A percentile compares a stretch with the other conserved stretches of the same genome.
These are phyloP conservation scores for Procambarus clarkii DNA, from an alignment of 1,140 invertebrate species.

Conservation along the genomic window DNA sequence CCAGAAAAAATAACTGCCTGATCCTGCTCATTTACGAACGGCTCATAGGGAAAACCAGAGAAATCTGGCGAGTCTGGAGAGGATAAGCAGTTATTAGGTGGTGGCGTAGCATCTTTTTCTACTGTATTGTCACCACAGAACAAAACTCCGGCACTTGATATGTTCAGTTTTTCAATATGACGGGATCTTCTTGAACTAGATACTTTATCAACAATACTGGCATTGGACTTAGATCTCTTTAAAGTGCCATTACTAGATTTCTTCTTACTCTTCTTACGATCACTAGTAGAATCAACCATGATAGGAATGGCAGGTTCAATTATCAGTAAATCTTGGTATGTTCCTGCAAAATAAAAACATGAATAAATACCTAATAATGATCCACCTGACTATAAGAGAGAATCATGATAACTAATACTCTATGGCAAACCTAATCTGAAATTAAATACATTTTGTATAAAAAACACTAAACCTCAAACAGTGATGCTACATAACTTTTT, in stretches of 20 bases:
- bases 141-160: slow-evolving; percentile 60
- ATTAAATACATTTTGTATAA: no score
- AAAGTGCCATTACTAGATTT: slow-evolving; percentile 59
- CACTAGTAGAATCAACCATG: slow-evolving; percentile 51
- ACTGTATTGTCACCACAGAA: slow-evolving; percentile 47
- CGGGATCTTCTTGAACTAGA: slow-evolving; percentile 45
- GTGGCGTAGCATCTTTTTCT: not conserved
- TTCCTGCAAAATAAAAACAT: slow-evolving; percentile 59
- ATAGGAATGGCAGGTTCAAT: slow-evolving; percentile 72
- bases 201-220: slow-evolving; percentile 61
- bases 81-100: not conserved
- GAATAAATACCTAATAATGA: not conserved
- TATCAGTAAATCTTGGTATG: slow-evolving; percentile 73
- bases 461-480: no score
- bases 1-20: not conserved
- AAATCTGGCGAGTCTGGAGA: slow-evolving; percentile 28
- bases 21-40: slow-evolving; percentile 29
- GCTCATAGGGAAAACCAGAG: not conserved
- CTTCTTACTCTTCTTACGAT: slow-evolving; percentile 51
- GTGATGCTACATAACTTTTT: no score
- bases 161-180: slow-evolving; percentile 52
- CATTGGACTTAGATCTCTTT: slow-evolving; percentile 49
- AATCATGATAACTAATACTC: no score
- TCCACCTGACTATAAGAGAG: no score
- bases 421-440: no score